Evolutionary conservation across 1,140 invertebrate genomes (phyloP).

Genomic region (Ladona fulva): DNA sequence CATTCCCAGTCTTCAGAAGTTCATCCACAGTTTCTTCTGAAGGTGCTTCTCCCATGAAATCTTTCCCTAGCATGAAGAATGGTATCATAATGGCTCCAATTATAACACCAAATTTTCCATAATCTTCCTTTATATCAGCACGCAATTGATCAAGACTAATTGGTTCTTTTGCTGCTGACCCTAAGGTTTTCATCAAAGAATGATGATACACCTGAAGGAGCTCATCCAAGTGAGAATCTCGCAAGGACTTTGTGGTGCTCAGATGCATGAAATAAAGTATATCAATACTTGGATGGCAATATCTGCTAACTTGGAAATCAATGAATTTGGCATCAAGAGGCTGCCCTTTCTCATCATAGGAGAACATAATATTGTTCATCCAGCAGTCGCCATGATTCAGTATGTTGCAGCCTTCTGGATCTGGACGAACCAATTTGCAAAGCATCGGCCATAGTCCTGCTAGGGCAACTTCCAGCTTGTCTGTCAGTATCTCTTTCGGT

Average conservation of each 20-base stretch:
- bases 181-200: neutral
- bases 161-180: neutral
- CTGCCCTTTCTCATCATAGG: constrained; percentile 19
- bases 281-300: constrained; percentile 21
- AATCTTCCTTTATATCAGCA: neutral
- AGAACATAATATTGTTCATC: constrained; percentile 27
- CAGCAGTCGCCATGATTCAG: constrained; percentile 25
- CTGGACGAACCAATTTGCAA: neutral
- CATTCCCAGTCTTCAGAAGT: neutral
- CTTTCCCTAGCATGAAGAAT: neutral
- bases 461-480: neutral
- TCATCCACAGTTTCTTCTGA: neutral
- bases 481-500: neutral
- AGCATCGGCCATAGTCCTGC: neutral
- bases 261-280: constrained; percentile 23
- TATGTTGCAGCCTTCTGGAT: constrained; percentile 8
- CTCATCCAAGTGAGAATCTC: neutral
- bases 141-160: neutral
- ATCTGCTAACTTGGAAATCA: constrained; percentile 15
- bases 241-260: neutral
- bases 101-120: neutral
- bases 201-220: neutral
- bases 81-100: neutral
- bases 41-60: neutral
- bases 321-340: constrained; percentile 20